phyloP scores from a whole-genome alignment of 2,113 vertebrate genomes.

The Ochotona princeps region DNA sequence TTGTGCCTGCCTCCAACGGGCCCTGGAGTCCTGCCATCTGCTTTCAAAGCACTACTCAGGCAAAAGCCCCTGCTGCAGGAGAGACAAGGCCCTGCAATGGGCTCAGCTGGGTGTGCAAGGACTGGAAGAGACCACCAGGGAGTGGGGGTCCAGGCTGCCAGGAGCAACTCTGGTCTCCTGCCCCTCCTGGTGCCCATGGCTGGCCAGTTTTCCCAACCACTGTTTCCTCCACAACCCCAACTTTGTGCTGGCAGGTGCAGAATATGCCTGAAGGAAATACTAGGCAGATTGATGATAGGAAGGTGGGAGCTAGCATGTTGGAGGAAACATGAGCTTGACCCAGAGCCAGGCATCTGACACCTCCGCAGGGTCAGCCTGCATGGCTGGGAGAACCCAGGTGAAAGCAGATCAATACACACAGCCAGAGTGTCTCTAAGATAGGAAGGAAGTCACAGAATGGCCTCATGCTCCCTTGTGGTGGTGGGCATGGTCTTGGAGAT shows the following conservation, averaged over 20 bases:
- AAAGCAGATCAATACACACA: too few species aligned
- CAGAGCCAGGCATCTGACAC: background rate
- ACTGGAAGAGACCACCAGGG: background rate
- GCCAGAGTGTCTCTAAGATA: background rate
- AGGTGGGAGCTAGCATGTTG: background rate
- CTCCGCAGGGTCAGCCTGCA: background rate
- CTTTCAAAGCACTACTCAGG: background rate
- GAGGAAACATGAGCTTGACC: background rate
- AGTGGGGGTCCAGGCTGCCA: too few species aligned
- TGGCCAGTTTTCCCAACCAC: background rate
- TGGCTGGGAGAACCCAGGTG: background rate
- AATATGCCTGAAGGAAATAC: background rate
- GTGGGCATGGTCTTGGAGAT: background rate
- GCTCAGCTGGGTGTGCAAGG: background rate
- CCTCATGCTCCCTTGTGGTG: background rate
- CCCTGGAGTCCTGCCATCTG: background rate
- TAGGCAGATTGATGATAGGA: background rate
- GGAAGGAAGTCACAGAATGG: background rate
- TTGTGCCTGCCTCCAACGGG: background rate
- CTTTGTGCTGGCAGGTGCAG: background rate
- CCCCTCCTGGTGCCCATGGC: background rate
- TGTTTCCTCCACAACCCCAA: rapidly evolving
- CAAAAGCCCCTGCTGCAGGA: background rate
- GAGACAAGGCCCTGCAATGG: too few species aligned
- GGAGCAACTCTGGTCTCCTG: too few species aligned